These are phyloP conservation scores for Progne subis DNA, from an alignment of 2,113 vertebrate species.

Conservation along the genomic window DNA sequence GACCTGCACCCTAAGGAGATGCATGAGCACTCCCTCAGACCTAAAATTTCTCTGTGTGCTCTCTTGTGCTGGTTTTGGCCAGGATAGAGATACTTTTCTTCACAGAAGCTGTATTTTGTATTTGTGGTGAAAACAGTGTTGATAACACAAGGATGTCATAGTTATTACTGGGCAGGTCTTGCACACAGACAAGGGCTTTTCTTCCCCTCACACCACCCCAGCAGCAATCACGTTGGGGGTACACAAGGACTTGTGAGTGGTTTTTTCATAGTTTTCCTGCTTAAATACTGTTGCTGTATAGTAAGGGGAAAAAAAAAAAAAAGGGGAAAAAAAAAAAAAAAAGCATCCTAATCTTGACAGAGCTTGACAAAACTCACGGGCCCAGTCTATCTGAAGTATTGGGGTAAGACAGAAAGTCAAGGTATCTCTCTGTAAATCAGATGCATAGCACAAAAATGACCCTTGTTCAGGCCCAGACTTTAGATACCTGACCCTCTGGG, in stretches of 20 bases:
- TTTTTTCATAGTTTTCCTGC: neutral
- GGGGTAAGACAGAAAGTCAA: neutral
- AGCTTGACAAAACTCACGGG: neutral
- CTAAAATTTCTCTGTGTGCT: neutral
- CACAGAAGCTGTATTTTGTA: neutral
- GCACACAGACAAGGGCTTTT: neutral
- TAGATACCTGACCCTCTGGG: neutral
- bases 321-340: neutral
- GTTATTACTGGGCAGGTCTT: neutral
- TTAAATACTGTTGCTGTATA: neutral
- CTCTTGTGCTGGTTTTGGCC: neutral
- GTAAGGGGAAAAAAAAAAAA: neutral
- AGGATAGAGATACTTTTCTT: neutral
- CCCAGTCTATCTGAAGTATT: neutral
- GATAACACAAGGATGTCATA: neutral
- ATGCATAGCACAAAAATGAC: neutral
- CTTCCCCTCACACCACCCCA: neutral
- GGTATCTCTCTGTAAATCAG: neutral
- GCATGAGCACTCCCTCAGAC: neutral
- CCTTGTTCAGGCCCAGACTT: neutral
- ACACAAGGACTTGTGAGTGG: neutral
- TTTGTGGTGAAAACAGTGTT: neutral
- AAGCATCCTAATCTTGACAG: neutral
- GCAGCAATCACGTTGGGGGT: accelerated
- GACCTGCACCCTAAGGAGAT: neutral